Conservation (phyloP, 2,888 invertebrate genomes). For the Dyspetes luteomarginatus region DNA sequence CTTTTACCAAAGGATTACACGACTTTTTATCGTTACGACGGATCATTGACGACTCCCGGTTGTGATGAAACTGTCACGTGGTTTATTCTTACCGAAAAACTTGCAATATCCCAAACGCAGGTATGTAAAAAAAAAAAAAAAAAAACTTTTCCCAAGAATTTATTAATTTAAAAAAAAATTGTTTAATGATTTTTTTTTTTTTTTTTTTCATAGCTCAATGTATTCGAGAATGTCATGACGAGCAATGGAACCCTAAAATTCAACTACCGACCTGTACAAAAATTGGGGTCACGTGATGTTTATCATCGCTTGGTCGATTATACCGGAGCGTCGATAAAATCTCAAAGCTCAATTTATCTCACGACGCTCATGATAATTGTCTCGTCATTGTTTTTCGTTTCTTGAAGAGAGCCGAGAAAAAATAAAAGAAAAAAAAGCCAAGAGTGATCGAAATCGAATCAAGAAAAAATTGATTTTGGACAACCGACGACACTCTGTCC, state of each 20-base stretch:
- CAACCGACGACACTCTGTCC: conserved; percentile 26
- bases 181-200: not conserved
- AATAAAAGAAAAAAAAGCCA: not conserved
- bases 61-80: conserved; percentile 91
- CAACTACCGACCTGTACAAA: conserved; percentile 84
- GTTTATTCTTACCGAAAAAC: conserved; percentile 86
- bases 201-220: conserved; percentile 69
- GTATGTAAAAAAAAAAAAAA: conserved; percentile 76
- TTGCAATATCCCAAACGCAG: conserved; percentile 84
- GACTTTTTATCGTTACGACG: conserved; percentile 87
- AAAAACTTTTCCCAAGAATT: no score
- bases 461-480: conserved; percentile 6
- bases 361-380: conserved; percentile 27
- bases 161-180: not conserved
- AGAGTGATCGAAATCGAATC: conserved; percentile 12
- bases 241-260: conserved; percentile 69
- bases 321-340: conserved; percentile 47
- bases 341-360: conserved; percentile 19
- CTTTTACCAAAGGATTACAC: conserved; percentile 85
- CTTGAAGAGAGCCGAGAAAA: conserved; percentile 5
- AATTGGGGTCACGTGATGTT: conserved; percentile 71
- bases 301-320: conserved; percentile 74
- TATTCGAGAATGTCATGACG: conserved; percentile 68
- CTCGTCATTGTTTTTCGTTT: conserved; percentile 27
- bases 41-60: conserved; percentile 90